Base-by-base conservation (phyloP, 2,888 invertebrate genomes). In the Trilocha varians region DNA sequence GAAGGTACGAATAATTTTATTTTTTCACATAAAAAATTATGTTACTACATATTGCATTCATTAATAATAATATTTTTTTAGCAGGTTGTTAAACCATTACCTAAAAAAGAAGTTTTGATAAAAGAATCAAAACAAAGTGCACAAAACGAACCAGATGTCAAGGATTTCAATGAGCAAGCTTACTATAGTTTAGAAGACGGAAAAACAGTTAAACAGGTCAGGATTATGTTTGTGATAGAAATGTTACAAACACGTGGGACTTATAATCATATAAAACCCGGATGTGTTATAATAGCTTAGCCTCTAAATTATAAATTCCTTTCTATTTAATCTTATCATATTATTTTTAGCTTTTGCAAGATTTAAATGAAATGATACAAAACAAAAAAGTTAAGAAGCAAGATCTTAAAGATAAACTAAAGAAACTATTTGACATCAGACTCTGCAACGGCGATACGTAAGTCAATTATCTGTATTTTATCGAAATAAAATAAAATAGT, bases 361-460 rank as follows among this genome's bases (percentile, higher is more conserved):
- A 83, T 32, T 49, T 84, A 5, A 78, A 77, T 42, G 70, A 71
- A 4, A 61, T 75, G 15, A 76, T 83, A 18, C 61, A 68, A 45
- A 67, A 59, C 39, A 79, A 73, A 40, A 57, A 64, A 3, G 63
- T 60, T 3, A 75, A 74, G 49, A 78, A 70, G 36, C 62, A 63
- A 17, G 57, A 67, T 13, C 65, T 79, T 2, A 60, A 61, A 36
- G 53, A 39, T 13, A 79, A 77, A 46, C 55, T 84, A 41, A 74
- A 77, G 36, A 56, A 66, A 16, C 57, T 84, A 1, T 78, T 83
- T 42, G 70, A 78, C 35, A 67, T 79, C 43, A 53, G 82, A 38
- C 62, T 83, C 3, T 72, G 73, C 1, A 83, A 84, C 42, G 83
- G 83, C 25, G 84, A 83, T 42, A 80, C 82, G 83, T 83, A 54